These are phyloP conservation scores for Chrysolina americana DNA, from an alignment of 2,888 invertebrate species.

Conservation along the genomic window DNA sequence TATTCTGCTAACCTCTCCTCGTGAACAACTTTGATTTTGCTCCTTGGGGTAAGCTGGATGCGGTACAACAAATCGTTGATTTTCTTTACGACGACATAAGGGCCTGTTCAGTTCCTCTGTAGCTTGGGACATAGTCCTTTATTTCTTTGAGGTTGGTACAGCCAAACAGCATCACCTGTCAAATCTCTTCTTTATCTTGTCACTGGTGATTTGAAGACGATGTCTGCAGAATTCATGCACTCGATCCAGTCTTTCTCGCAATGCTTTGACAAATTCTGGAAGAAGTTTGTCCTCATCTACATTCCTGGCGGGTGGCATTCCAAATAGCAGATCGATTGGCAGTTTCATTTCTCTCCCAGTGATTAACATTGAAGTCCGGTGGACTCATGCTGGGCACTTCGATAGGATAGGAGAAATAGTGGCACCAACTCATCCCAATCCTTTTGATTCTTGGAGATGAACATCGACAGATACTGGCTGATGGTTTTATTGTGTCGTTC, in stretches of 20 bases:
- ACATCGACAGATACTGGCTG: no score
- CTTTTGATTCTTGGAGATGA: no score
- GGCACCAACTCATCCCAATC: background rate
- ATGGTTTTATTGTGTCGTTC: no score
- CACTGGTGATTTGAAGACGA: background rate
- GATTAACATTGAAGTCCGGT: background rate
- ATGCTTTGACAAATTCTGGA: background rate
- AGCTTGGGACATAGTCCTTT: conserved; percentile 5
- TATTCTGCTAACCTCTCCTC: background rate
- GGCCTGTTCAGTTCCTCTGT: background rate
- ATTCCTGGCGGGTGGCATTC: background rate
- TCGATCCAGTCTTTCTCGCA: conserved; percentile 27
- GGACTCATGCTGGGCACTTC: background rate
- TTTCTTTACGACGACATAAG: background rate
- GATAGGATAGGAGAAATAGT: background rate
- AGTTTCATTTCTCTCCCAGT: conserved; percentile 33
- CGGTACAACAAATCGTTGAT: conserved; percentile 22
- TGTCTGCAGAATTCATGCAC: conserved; percentile 22
- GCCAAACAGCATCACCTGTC: conserved; percentile 18
- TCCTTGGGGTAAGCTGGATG: background rate
- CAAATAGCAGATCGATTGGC: conserved; percentile 27
- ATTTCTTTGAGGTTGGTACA: background rate
- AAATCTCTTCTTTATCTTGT: conserved; percentile 12
- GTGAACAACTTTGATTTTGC: background rate
- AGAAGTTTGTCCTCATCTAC: background rate